Evolutionary conservation across 1,140 invertebrate genomes (phyloP), one percentile per base, ranked within the genome.

Genomic region (Scaptomyza montana): DNA sequence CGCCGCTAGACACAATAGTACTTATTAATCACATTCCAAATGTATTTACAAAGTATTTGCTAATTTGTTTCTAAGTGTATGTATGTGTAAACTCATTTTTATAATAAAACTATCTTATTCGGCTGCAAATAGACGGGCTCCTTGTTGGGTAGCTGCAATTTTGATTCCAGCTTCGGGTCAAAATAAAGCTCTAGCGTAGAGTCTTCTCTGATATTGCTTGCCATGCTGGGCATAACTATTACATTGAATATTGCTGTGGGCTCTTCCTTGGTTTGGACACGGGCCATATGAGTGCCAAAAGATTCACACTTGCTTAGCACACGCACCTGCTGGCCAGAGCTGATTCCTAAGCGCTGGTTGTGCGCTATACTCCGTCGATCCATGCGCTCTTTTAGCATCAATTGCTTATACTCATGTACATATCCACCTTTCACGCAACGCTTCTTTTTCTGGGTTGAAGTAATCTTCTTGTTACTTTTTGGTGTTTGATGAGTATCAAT

Each of bases 1-100:
- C 76, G 90, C 7, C 90, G 90, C 57, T 91, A 90, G 67, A 36
- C 43, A 16, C 16, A 36, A 6, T 33, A 25, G 30, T 33, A 7
- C 12, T 47, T 46, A 8, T 9, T 49, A n/a, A 43, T n/a, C n/a
- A 43, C 8, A 43, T n/a, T n/a, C 39, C 13, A 8, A 61, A 72
- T 89, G 53, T 53, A 82, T 81, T 75, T 59, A 57, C 16, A 55
- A 62, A 36, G 8, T 51, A 68, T 46, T 51, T 41, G 2, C 25
- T 55, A 46, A 57, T 45, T 61, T 61, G 6, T 13, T 36, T 50
- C 12, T 69, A 62, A 73, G 33, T 25, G 13, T 36, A 39, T 61
- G 16, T 68, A 16, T 41, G 8, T 39, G 16, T 25, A 12, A 10
- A 46, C 19, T 65, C n/a, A 13, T 68, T 49, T 19, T 19, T 67